Conservation (phyloP, 2,888 invertebrate genomes). For the Nomada fabriciana region DNA sequence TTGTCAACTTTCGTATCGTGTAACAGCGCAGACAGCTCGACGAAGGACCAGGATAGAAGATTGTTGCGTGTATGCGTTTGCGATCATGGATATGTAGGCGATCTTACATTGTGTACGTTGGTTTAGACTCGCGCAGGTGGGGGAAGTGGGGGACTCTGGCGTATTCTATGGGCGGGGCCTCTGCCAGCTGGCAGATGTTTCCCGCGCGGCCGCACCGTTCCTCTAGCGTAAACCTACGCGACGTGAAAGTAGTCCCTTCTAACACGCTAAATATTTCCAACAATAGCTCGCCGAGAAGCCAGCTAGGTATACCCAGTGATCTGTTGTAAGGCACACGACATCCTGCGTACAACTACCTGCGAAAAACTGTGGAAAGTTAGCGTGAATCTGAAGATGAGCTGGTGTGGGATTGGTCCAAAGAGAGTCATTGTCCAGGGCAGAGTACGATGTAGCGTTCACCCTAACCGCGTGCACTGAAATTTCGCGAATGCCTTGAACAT, state of each 20-base stretch:
- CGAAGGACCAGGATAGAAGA: slow-evolving; percentile 52
- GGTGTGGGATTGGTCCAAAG: slow-evolving; percentile 69
- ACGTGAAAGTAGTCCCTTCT: slow-evolving; percentile 74
- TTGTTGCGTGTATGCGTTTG: slow-evolving; percentile 18
- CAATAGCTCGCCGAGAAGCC: slow-evolving; percentile 46
- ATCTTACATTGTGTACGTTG: slow-evolving; percentile 34
- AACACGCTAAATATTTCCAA: slow-evolving; percentile 59
- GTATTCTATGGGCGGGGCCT: slow-evolving; percentile 85
- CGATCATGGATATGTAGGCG: slow-evolving; percentile 32
- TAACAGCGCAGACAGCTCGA: slow-evolving; percentile 52
- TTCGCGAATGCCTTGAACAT: slow-evolving; percentile 53
- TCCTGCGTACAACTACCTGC: slow-evolving; percentile 28
- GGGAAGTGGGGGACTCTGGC: slow-evolving; percentile 72
- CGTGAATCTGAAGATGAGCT: slow-evolving; percentile 54
- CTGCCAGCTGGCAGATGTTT: slow-evolving; percentile 87
- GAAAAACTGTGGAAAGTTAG: slow-evolving; percentile 35
- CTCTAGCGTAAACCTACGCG: slow-evolving; percentile 80
- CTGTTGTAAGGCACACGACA: neutral
- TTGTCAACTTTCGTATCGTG: slow-evolving; percentile 61
- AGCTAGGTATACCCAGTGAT: slow-evolving; percentile 24
- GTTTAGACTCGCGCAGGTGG: slow-evolving; percentile 50
- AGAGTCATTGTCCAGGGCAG: slow-evolving; percentile 73
- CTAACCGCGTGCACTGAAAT: slow-evolving; percentile 56
- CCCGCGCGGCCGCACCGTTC: slow-evolving; percentile 82
- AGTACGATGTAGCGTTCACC: slow-evolving; percentile 58